Conservation (phyloP, 2,113 vertebrate species). For the Equus przewalskii region DNA sequence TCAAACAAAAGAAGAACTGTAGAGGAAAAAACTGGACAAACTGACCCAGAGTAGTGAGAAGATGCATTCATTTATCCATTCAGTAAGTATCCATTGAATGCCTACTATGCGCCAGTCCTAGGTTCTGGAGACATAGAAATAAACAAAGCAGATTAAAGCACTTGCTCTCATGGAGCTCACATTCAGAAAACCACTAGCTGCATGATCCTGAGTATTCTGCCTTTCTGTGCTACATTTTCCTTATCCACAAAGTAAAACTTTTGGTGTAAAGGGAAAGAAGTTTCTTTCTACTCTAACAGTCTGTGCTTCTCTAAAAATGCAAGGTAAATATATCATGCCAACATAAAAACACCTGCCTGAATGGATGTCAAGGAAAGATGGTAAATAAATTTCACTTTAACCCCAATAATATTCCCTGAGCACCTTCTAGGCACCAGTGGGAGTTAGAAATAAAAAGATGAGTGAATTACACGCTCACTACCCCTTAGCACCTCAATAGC, state of each 20-base stretch:
- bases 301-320: background rate
- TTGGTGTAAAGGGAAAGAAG: background rate
- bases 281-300: background rate
- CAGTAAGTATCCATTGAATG: background rate
- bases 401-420: background rate
- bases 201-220: background rate
- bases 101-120: background rate
- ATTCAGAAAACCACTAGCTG: background rate
- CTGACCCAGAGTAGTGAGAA: background rate
- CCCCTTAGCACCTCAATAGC: background rate
- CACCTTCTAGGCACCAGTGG: background rate
- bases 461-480: background rate
- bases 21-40: background rate
- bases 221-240: background rate
- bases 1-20: background rate
- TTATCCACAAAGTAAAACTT: background rate
- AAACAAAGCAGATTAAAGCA: background rate
- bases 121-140: background rate
- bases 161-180: background rate
- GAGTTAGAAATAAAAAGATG: slow-evolving; percentile 5
- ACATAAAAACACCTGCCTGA: background rate
- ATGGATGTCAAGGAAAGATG: background rate
- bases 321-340: background rate
- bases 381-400: background rate
- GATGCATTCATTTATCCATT: background rate